Evolutionary conservation across 2,797 vertebrate genomes (phyloP).

Genomic region (Remorina albescens): DNA sequence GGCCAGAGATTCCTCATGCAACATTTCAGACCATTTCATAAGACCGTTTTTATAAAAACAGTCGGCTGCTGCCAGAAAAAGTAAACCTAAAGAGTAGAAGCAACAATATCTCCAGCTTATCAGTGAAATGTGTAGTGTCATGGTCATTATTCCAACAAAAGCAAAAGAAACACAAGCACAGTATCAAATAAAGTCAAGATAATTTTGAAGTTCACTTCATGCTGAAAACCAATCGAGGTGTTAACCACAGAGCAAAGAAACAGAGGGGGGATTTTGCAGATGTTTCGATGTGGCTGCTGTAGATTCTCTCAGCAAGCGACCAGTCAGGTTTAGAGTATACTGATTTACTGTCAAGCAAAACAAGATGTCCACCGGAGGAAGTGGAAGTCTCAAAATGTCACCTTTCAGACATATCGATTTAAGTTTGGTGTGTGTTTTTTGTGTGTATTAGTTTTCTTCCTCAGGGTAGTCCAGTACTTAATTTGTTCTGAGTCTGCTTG

Average conservation of each 20-base stretch:
- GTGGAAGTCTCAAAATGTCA: slow-evolving; percentile 4
- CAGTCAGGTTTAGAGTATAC: slow-evolving; percentile 12
- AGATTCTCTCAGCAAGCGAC: slow-evolving; percentile 23
- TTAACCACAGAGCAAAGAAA: slow-evolving; percentile 1
- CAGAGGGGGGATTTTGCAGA: background rate
- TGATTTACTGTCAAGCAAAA: slow-evolving; percentile 16
- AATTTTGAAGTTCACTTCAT: background rate
- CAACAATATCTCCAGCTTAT: background rate
- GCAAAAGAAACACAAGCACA: background rate
- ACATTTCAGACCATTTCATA: too few species aligned
- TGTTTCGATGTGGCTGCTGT: slow-evolving; percentile 9
- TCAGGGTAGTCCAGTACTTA: background rate
- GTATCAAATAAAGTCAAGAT: background rate
- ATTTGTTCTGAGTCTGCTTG: slow-evolving; percentile 4
- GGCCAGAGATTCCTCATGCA: background rate
- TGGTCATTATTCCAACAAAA: background rate
- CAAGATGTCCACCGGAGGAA: slow-evolving; percentile 10
- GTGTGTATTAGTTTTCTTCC: background rate
- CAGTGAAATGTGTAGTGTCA: background rate
- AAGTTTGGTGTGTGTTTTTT: background rate
- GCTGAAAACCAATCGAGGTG: background rate
- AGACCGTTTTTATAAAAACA: background rate
- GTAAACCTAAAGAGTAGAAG: background rate
- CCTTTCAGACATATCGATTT: slow-evolving; percentile 30
- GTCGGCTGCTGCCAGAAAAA: background rate